Conservation (phyloP, 2,113 vertebrate genomes). For the Centropus bengalensis region DNA sequence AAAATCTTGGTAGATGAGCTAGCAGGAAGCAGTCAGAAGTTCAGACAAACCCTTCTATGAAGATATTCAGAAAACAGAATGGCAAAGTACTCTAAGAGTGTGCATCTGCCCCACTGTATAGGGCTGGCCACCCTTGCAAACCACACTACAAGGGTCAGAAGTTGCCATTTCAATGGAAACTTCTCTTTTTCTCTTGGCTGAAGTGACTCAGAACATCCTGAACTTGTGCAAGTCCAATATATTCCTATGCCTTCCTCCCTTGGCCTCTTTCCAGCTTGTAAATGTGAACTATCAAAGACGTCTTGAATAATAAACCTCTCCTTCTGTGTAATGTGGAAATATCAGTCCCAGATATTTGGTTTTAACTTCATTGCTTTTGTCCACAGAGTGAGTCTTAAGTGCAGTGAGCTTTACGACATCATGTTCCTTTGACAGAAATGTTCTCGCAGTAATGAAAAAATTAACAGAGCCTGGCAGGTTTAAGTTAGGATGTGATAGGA, state of each 20-base stretch:
- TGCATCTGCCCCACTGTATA: fast-evolving
- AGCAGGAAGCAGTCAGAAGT: background rate
- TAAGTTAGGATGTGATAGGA: background rate
- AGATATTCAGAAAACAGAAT: background rate
- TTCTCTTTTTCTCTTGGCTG: background rate
- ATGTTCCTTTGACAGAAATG: background rate
- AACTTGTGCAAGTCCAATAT: background rate
- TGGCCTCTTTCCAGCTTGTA: background rate
- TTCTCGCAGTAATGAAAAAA: background rate
- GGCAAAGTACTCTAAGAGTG: background rate
- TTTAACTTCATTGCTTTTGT: background rate
- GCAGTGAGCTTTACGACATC: background rate
- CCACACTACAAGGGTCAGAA: background rate
- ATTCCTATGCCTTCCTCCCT: background rate
- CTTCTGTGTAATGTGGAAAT: background rate
- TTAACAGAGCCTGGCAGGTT: background rate
- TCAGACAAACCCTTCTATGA: background rate
- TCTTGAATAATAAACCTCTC: background rate
- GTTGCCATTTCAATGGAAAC: background rate
- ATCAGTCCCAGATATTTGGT: background rate
- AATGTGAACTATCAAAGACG: background rate
- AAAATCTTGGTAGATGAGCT: background rate
- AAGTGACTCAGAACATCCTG: background rate
- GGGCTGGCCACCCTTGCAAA: background rate
- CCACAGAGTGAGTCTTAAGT: background rate